Conservation (phyloP, 2,113 vertebrate genomes). For the Misgurnus anguillicaudatus region DNA sequence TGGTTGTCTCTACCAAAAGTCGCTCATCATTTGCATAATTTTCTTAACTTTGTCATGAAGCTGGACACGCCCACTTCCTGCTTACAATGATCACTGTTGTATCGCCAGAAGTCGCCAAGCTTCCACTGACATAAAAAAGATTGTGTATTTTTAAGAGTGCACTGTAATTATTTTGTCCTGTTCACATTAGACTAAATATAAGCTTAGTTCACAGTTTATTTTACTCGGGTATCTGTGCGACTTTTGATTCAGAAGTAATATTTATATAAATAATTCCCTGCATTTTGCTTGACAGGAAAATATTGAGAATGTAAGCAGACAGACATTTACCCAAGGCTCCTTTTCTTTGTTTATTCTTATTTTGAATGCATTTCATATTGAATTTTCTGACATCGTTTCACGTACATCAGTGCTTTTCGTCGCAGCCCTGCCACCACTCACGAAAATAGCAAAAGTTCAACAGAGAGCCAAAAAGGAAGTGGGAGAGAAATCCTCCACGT, state of each 20-base stretch:
- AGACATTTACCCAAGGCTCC: not conserved
- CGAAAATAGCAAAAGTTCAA: not conserved
- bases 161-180: too few relatives aligned
- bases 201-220: not conserved
- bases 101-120: too few relatives aligned
- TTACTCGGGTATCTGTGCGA: not conserved
- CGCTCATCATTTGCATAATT: too few relatives aligned
- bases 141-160: too few relatives aligned
- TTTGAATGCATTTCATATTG: too few relatives aligned
- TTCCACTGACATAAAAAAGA: too few relatives aligned
- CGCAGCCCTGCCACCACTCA: not conserved
- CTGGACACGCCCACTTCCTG: too few relatives aligned
- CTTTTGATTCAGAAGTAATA: not conserved
- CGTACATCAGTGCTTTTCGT: not conserved
- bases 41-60: too few relatives aligned
- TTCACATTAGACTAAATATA: not conserved
- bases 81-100: too few relatives aligned
- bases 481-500: constrained; percentile 8
- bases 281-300: not conserved
- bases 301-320: not conserved
- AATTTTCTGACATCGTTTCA: not conserved
- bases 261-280: too few relatives aligned
- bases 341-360: too few relatives aligned
- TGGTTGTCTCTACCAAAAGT: too few relatives aligned
- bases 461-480: not conserved